phyloP scores from a whole-genome alignment of 1,140 invertebrate genomes.

The Aricia agestis region DNA sequence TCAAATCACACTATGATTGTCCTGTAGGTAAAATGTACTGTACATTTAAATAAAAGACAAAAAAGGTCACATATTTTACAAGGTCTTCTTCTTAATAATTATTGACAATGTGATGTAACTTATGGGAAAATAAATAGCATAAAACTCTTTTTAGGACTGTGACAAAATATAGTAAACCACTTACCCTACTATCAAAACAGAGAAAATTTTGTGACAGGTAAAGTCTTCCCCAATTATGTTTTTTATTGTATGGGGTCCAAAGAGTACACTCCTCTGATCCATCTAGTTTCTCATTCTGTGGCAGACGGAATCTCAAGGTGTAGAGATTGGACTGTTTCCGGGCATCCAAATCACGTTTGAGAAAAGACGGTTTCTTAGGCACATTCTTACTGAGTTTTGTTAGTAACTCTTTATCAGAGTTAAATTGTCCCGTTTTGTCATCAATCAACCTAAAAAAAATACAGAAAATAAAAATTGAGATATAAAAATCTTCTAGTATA shows the following conservation, averaged over 20 bases:
- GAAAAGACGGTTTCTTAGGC: slow-evolving; percentile 90
- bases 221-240: slow-evolving; percentile 91
- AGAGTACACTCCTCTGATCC: slow-evolving; percentile 92
- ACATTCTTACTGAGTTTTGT: slow-evolving; percentile 90
- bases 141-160: neutral
- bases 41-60: too few relatives aligned
- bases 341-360: slow-evolving; percentile 96
- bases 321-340: slow-evolving; percentile 92
- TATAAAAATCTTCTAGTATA: neutral
- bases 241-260: slow-evolving; percentile 97
- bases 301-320: slow-evolving; percentile 90
- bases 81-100: too few relatives aligned
- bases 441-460: slow-evolving; percentile 83
- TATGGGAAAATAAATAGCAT: too few relatives aligned
- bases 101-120: neutral
- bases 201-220: slow-evolving; percentile 96
- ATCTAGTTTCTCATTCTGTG: slow-evolving; percentile 92
- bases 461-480: slow-evolving; percentile 11
- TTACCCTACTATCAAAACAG: slow-evolving; percentile 96
- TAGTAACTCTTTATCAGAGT: slow-evolving; percentile 88
- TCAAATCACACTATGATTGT: too few relatives aligned
- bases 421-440: slow-evolving; percentile 87
- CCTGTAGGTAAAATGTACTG: too few relatives aligned
- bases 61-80: too few relatives aligned
- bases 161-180: slow-evolving; percentile 22